These are phyloP conservation scores for Labeo calbasu DNA, from an alignment of 2,797 vertebrate genomes.

Conservation along the genomic window DNA sequence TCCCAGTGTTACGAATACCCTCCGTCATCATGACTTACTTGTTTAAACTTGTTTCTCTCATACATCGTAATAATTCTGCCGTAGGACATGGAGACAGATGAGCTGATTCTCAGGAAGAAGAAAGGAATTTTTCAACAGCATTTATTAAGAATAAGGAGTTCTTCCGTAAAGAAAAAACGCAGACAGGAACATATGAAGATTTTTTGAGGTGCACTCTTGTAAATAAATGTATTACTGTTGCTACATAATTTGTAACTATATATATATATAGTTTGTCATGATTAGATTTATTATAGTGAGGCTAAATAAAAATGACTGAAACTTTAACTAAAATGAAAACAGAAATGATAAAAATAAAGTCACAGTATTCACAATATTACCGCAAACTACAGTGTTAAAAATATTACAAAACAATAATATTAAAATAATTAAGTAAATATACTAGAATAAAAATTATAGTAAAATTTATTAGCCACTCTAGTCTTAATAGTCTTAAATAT, in stretches of 20 bases:
- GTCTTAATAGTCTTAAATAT: too few relatives aligned
- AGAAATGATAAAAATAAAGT: not conserved
- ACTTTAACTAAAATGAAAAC: not conserved
- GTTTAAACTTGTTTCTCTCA: slow-evolving; percentile 22
- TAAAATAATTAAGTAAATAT: not conserved
- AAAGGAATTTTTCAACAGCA: not conserved
- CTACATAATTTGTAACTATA: too few relatives aligned
- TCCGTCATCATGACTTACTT: not conserved
- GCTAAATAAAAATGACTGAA: not conserved
- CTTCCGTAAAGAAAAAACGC: not conserved
- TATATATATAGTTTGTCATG: too few relatives aligned
- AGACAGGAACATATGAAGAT: not conserved
- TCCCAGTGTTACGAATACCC: not conserved
- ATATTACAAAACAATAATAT: not conserved
- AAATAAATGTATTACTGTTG: too few relatives aligned
- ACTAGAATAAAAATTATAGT: not conserved
- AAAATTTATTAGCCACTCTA: not conserved
- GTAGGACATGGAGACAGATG: not conserved
- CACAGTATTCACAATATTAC: not conserved
- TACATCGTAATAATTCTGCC: not conserved
- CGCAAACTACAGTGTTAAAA: not conserved
- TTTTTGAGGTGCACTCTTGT: too few relatives aligned
- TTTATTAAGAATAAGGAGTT: not conserved
- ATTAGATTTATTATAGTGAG: too few relatives aligned
- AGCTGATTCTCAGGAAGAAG: not conserved